phyloP scores from a whole-genome alignment of 2,113 vertebrate genomes.

The Trogon surrucura region DNA sequence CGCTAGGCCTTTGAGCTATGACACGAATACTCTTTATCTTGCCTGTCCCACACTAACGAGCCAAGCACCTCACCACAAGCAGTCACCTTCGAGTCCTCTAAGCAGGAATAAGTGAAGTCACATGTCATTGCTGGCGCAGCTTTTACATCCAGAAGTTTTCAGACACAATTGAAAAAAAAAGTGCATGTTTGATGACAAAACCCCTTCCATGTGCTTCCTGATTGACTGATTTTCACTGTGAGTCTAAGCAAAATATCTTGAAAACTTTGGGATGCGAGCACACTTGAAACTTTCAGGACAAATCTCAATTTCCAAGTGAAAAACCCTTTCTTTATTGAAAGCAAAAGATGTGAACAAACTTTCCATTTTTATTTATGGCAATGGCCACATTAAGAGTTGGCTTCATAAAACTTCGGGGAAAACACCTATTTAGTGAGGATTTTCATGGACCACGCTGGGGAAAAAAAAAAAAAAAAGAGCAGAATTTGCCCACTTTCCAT shows the following conservation, averaged over 20 bases:
- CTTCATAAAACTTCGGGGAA: background rate
- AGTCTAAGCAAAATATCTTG: background rate
- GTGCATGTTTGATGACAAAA: background rate
- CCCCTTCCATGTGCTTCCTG: background rate
- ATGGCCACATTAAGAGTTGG: background rate
- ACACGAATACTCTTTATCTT: background rate
- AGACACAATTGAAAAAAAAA: background rate
- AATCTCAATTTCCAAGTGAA: background rate
- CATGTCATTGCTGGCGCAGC: background rate
- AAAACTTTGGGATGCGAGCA: background rate
- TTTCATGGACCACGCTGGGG: background rate
- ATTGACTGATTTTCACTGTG: background rate
- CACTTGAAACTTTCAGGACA: background rate
- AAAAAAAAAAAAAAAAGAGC: background rate
- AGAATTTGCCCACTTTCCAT: background rate
- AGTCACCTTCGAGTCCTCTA: background rate
- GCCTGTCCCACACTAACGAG: background rate
- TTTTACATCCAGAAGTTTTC: background rate
- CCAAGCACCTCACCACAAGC: background rate
- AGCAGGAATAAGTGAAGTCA: background rate
- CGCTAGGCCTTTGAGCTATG: background rate
- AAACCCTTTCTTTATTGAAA: background rate
- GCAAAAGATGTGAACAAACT: background rate
- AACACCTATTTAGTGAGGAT: background rate
- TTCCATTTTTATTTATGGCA: slow-evolving; percentile 1